Evolutionary conservation across 2,113 vertebrate genomes (phyloP).

Genomic region (Triplophysa tibetana): DNA sequence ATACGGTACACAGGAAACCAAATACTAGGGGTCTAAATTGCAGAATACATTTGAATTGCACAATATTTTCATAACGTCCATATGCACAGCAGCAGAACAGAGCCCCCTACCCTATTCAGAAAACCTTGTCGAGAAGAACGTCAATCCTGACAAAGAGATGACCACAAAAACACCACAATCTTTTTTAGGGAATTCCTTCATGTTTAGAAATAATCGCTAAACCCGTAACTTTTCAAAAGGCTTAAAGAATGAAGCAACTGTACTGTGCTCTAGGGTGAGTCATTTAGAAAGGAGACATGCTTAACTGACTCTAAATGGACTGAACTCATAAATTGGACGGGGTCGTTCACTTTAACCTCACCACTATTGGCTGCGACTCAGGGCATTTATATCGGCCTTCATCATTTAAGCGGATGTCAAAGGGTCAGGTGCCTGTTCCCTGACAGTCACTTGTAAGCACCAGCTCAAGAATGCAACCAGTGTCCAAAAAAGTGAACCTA

Average conservation of each 20-base stretch:
- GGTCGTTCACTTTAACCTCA: slow-evolving; percentile 36
- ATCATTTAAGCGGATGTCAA: slow-evolving; percentile 37
- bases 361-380: slow-evolving; percentile 31
- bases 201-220: slow-evolving; percentile 52
- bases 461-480: background rate
- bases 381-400: slow-evolving; percentile 39
- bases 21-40: background rate
- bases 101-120: slow-evolving; percentile 61
- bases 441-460: background rate
- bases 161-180: slow-evolving; percentile 52
- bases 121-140: slow-evolving; percentile 47
- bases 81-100: slow-evolving; percentile 40
- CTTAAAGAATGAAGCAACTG: slow-evolving; percentile 34
- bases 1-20: background rate
- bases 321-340: slow-evolving; percentile 26
- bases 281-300: slow-evolving; percentile 44
- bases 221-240: slow-evolving; percentile 31
- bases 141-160: slow-evolving; percentile 59
- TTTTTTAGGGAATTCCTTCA: slow-evolving; percentile 67
- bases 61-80: slow-evolving; percentile 10
- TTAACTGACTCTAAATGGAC: slow-evolving; percentile 38
- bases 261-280: slow-evolving; percentile 25
- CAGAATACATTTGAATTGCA: background rate
- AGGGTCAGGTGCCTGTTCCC: slow-evolving; percentile 14
- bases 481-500: too few relatives aligned